Evolutionary conservation across 2,888 invertebrate species (phyloP).

Genomic region (Drosophila macrothrix): DNA sequence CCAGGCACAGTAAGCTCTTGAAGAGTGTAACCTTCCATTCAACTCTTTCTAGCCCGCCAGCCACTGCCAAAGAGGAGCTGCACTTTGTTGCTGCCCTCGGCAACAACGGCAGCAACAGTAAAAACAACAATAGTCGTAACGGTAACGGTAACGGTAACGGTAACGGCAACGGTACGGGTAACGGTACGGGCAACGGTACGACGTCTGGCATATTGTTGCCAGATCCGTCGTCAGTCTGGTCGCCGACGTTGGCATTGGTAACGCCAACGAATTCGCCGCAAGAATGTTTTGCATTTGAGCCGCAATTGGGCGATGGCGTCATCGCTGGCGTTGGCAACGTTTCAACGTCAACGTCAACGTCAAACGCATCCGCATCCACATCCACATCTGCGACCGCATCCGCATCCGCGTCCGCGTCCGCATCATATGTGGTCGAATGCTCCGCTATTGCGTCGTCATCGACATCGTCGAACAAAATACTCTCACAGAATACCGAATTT

Average conservation of each 20-base stretch:
- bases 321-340: slow-evolving; percentile 72
- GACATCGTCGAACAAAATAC: slow-evolving; percentile 63
- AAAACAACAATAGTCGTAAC: neutral
- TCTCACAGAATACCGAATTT: slow-evolving; percentile 64
- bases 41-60: slow-evolving; percentile 92
- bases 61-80: slow-evolving; percentile 84
- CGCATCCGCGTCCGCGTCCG: slow-evolving; percentile 23
- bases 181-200: slow-evolving; percentile 17
- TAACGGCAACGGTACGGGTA: slow-evolving; percentile 29
- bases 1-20: slow-evolving; percentile 93
- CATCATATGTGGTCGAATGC: slow-evolving; percentile 72
- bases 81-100: slow-evolving; percentile 54
- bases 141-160: slow-evolving; percentile 13
- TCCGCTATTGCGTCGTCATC: slow-evolving; percentile 33
- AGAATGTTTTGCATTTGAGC: slow-evolving; percentile 63
- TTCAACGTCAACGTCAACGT: slow-evolving; percentile 58
- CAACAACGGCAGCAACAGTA: slow-evolving; percentile 15
- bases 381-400: slow-evolving; percentile 31
- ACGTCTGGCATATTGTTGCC: slow-evolving; percentile 24
- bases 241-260: slow-evolving; percentile 74
- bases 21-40: slow-evolving; percentile 96
- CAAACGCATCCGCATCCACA: slow-evolving; percentile 27
- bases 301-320: slow-evolving; percentile 52
- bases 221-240: slow-evolving; percentile 49
- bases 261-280: slow-evolving; percentile 80